These are phyloP conservation scores for Lipophrys pholis DNA, from an alignment of 2,113 vertebrate genomes.

Conservation along the genomic window DNA sequence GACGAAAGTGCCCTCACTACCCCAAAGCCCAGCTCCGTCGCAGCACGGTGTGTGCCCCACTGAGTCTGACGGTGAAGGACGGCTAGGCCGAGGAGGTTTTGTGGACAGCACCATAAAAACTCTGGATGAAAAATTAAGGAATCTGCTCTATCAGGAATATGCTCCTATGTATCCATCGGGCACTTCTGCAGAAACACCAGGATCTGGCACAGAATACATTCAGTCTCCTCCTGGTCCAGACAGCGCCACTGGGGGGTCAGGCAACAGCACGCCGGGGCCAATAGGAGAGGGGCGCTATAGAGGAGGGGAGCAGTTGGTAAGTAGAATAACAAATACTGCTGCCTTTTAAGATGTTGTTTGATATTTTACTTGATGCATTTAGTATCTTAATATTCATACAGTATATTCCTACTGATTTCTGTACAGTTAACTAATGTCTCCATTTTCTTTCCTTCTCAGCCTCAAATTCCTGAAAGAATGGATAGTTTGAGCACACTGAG, in stretches of 20 bases:
- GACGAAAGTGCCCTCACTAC: slow-evolving; percentile 79
- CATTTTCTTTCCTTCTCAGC: slow-evolving; percentile 61
- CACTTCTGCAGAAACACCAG: slow-evolving; percentile 85
- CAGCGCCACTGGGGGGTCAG: slow-evolving; percentile 76
- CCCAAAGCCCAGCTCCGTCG: slow-evolving; percentile 84
- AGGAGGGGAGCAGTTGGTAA: slow-evolving; percentile 82
- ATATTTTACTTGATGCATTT: too few relatives aligned
- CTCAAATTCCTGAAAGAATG: slow-evolving; percentile 86
- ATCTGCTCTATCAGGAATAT: slow-evolving; percentile 95
- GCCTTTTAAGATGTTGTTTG: too few relatives aligned
- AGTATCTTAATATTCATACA: too few relatives aligned
- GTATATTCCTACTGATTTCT: too few relatives aligned
- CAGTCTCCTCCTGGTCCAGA: slow-evolving; percentile 83
- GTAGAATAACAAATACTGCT: not conserved
- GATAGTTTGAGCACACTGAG: slow-evolving; percentile 84
- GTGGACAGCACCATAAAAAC: slow-evolving; percentile 97
- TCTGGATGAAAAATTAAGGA: slow-evolving; percentile 95
- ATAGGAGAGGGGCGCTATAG: slow-evolving; percentile 73
- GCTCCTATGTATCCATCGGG: slow-evolving; percentile 90
- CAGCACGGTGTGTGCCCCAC: slow-evolving; percentile 75
- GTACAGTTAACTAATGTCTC: not conserved
- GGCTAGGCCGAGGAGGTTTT: slow-evolving; percentile 89
- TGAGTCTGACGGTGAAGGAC: slow-evolving; percentile 92
- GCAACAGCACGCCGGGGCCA: slow-evolving; percentile 59
- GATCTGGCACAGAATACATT: slow-evolving; percentile 86